Base-by-base conservation (phyloP, 2,888 invertebrate species). In the Sphaeridia pumilis region DNA sequence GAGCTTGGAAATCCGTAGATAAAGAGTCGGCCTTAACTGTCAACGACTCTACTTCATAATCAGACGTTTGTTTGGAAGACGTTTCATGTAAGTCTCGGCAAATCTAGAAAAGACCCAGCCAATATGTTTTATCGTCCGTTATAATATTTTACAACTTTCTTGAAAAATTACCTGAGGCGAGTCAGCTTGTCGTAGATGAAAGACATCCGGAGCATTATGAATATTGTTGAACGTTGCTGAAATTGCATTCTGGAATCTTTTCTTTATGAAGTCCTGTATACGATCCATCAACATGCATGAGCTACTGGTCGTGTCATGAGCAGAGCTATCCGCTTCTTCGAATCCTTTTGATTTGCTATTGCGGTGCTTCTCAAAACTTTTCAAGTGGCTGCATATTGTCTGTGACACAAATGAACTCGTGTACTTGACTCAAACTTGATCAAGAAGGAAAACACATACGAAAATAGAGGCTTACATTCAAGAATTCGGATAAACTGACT, bases 401-500 rank as follows among this genome's bases (percentile, higher is more conserved):
- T 74, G 43, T 1, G 28, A 28, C 28, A 34, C 25, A 14, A n/a
- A 47, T n/a, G n/a, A n/a, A n/a, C n/a, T n/a, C n/a, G n/a, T n/a
- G n/a, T n/a, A n/a, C n/a, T n/a, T n/a, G n/a, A n/a, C n/a, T n/a
- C n/a, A n/a, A n/a, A n/a, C n/a, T n/a, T n/a, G n/a, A n/a, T n/a
- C n/a, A n/a, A n/a, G n/a, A n/a, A n/a, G n/a, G n/a, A n/a, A n/a
- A n/a, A n/a, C n/a, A n/a, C n/a, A n/a, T n/a, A n/a, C n/a, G n/a
- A n/a, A n/a, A n/a, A n/a, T n/a, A n/a, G n/a, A n/a, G n/a, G n/a
- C 31, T 5, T 17, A 34, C 21, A 5, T 46, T 31, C 5, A 27
- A 7, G 67, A 82, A 84, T 57, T 79, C 75, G 1, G 82, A 80
- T 52, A 84, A 79, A 66, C 83, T 80, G 57, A 83, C 77, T 68